Conservation (phyloP, 2,113 vertebrate genomes). For the Cathartes aura region DNA sequence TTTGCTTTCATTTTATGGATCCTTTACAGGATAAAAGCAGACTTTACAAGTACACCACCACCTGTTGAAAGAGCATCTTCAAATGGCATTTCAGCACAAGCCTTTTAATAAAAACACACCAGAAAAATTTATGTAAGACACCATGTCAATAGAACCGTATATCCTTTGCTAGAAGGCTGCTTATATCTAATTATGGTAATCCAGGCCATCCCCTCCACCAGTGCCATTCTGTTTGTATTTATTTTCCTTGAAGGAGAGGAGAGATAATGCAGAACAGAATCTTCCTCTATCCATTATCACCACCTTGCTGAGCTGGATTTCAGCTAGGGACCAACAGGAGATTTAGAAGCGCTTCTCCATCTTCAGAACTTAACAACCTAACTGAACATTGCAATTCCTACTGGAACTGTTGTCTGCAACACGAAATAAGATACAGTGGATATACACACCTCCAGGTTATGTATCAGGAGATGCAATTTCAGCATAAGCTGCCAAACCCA, state of each 20-base stretch:
- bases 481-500: neutral
- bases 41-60: neutral
- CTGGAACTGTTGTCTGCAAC: neutral
- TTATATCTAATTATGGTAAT: slow-evolving; percentile 4
- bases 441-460: neutral
- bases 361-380: neutral
- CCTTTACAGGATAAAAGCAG: neutral
- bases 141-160: neutral
- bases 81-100: neutral
- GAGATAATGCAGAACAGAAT: neutral
- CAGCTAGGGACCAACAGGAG: neutral
- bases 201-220: neutral
- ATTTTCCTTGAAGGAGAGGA: neutral
- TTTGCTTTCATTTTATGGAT: neutral
- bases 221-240: neutral
- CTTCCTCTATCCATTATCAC: neutral
- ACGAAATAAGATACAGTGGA: neutral
- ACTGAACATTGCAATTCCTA: neutral
- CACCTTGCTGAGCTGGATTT: neutral
- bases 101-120: neutral
- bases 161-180: slow-evolving; percentile 21
- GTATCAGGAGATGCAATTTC: neutral
- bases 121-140: neutral
- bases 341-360: neutral
- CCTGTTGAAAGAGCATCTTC: neutral